Conservation (phyloP, 2,797 vertebrate species). For the Halcyon smyrnensis region DNA sequence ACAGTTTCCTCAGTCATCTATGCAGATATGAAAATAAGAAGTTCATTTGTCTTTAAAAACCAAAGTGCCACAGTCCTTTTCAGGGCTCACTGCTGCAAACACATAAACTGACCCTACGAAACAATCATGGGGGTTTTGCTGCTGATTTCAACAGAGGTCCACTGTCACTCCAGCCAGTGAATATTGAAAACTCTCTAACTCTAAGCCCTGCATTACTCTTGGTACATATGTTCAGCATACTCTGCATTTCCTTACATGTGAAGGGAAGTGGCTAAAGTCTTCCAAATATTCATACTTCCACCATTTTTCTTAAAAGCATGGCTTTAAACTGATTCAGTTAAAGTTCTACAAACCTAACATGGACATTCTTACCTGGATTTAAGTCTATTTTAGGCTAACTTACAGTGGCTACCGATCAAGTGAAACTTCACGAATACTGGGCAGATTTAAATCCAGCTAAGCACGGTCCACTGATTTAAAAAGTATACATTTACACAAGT, state of each 20-base stretch:
- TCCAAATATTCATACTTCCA: not conserved
- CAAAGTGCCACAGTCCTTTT: not conserved
- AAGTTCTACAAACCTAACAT: not conserved
- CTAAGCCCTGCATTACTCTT: not conserved
- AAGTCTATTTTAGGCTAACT: not conserved
- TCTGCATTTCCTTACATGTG: not conserved
- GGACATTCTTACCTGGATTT: not conserved
- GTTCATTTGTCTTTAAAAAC: not conserved
- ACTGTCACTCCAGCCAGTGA: not conserved
- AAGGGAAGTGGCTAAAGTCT: not conserved
- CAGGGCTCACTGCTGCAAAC: not conserved
- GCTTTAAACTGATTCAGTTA: not conserved
- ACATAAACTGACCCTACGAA: not conserved
- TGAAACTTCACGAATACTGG: not conserved
- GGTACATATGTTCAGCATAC: not conserved
- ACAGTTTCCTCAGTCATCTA: not conserved
- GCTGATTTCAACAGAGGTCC: not conserved
- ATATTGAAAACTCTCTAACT: not conserved
- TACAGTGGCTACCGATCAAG: not conserved
- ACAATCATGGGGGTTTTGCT: not conserved
- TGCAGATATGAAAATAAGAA: not conserved
- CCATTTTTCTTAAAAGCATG: not conserved
- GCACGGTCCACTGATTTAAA: not conserved
- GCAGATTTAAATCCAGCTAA: slow-evolving; percentile 1
- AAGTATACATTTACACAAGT: not conserved